These are phyloP conservation scores for Trichacis sp. DNA, from an alignment of 2,888 invertebrate genomes.

Conservation along the genomic window DNA sequence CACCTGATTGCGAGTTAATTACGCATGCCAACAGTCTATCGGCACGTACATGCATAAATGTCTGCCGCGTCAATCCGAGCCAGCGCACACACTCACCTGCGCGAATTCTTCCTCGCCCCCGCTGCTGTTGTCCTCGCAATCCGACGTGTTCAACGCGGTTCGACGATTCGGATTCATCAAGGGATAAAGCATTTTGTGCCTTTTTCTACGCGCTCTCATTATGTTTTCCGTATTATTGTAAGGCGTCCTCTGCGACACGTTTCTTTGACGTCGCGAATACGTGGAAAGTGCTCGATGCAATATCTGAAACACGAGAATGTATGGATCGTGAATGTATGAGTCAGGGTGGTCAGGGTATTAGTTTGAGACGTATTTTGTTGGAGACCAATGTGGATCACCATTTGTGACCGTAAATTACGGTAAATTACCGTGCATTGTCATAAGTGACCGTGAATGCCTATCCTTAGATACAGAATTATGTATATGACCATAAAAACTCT, in stretches of 20 bases:
- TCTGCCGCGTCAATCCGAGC: background rate
- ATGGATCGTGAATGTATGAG: too few relatives aligned
- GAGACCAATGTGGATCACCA: too few relatives aligned
- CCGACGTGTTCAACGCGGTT: constrained; percentile 60
- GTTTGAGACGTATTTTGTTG: too few relatives aligned
- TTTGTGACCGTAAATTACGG: too few relatives aligned
- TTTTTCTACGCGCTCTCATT: constrained; percentile 58
- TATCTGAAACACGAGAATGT: constrained; percentile 52
- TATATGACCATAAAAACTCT: too few relatives aligned
- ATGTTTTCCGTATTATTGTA: constrained; percentile 58
- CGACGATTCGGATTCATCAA: constrained; percentile 58
- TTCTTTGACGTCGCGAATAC: constrained; percentile 54
- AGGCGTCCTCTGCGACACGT: constrained; percentile 56
- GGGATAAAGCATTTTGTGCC: constrained; percentile 54
- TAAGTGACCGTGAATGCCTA: too few relatives aligned
- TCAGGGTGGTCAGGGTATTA: too few relatives aligned
- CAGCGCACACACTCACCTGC: constrained; percentile 55
- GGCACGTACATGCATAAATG: constrained; percentile 3
- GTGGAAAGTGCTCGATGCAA: constrained; percentile 61
- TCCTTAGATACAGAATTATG: too few relatives aligned
- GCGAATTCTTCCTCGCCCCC: constrained; percentile 67
- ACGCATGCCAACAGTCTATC: constrained; percentile 14
- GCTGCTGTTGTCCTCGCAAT: constrained; percentile 69
- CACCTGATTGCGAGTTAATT: constrained; percentile 39
- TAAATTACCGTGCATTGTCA: too few relatives aligned